Percentiles rank a stretch among this genome's conserved stretches.
Conservation (phyloP, 2,113 vertebrate genomes). For the Oncorhynchus clarkii region DNA sequence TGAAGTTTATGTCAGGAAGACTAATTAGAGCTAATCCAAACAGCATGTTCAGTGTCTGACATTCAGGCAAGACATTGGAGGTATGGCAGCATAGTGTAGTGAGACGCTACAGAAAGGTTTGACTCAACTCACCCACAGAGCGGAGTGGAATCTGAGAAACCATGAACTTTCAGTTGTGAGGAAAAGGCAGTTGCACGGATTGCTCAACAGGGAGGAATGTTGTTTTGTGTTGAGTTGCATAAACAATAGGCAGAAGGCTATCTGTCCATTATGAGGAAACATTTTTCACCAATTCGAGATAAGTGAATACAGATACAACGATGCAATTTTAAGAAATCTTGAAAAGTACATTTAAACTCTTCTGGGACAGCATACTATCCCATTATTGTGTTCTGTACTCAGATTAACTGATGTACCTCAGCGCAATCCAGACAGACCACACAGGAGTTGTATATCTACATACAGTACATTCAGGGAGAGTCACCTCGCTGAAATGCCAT, state of each 20-base stretch:
- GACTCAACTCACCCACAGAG: neutral
- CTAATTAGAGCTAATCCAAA: conserved; percentile 56
- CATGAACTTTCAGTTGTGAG: neutral
- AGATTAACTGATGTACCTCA: neutral
- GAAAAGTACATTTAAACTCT: too few relatives aligned
- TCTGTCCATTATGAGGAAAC: too few relatives aligned
- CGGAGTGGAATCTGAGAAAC: neutral
- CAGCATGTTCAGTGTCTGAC: conserved; percentile 46
- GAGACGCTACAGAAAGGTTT: too few relatives aligned
- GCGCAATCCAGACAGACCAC: neutral
- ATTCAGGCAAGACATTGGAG: conserved; percentile 5
- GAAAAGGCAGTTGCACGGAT: neutral
- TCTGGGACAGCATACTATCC: too few relatives aligned
- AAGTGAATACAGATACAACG: too few relatives aligned
- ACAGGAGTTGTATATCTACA: neutral
- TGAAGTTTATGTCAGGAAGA: conserved; percentile 46
- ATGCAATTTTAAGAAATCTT: neutral
- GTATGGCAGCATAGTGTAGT: neutral
- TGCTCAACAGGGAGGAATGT: neutral
- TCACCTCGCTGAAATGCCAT: neutral
- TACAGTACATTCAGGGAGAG: neutral
- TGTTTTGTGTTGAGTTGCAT: neutral
- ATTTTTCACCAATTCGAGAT: too few relatives aligned
- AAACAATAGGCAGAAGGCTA: too few relatives aligned
- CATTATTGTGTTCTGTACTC: neutral